These are phyloP conservation scores for Sorex maritimensis DNA, from an alignment of 2,797 vertebrate genomes.

Conservation along the genomic window DNA sequence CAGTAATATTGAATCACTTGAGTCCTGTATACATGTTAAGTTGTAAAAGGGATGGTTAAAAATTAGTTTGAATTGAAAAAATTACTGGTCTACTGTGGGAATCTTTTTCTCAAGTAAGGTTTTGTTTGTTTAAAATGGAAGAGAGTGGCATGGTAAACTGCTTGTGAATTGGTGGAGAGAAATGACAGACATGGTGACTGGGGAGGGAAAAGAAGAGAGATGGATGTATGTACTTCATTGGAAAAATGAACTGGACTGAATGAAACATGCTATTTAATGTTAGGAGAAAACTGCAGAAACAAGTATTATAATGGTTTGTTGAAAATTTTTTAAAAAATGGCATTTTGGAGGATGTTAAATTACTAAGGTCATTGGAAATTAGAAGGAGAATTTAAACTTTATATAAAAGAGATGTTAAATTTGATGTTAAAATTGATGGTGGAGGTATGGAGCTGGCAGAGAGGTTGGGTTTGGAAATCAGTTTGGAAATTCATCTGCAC, in stretches of 20 bases:
- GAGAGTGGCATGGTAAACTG: neutral
- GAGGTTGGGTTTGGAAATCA: neutral
- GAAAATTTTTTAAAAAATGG: no score
- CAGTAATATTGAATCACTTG: slow-evolving; percentile 1
- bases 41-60: no score
- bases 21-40: neutral
- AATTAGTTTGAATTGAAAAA: slow-evolving; percentile 29
- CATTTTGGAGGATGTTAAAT: no score
- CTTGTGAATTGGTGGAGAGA: neutral
- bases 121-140: slow-evolving; percentile 55
- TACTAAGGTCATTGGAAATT: no score
- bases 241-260: neutral
- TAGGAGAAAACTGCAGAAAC: slow-evolving; percentile 21
- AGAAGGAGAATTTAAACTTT: neutral
- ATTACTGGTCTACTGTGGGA: neutral
- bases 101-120: slow-evolving; percentile 17
- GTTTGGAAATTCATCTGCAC: neutral
- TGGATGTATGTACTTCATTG: neutral
- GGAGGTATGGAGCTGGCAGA: neutral
- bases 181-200: slow-evolving; percentile 26
- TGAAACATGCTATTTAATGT: slow-evolving; percentile 6
- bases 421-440: neutral
- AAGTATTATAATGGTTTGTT: neutral
- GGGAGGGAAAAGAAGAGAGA: neutral
- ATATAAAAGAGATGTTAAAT: slow-evolving; percentile 8